These are phyloP conservation scores for Eulithis testata DNA, from an alignment of 2,888 invertebrate genomes.

Conservation along the genomic window DNA sequence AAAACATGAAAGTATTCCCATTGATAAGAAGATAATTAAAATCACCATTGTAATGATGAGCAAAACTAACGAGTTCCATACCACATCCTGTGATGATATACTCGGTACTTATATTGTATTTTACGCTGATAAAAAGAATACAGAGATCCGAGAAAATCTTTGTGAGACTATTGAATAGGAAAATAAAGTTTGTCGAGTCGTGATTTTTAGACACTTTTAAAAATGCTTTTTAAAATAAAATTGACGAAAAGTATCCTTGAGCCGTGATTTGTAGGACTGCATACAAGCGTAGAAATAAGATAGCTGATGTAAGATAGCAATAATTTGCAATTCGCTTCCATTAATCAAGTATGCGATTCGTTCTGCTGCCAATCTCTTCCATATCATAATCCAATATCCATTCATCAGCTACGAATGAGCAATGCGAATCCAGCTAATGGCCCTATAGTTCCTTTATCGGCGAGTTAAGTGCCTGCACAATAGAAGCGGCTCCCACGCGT, in stretches of 20 bases:
- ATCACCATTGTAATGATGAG: constrained; percentile 23
- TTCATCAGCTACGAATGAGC: constrained; percentile 79
- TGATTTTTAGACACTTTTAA: no score
- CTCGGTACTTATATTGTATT: neutral
- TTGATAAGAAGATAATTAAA: constrained; percentile 16
- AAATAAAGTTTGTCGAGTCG: no score
- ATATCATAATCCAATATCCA: constrained; percentile 80
- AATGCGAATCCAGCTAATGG: constrained; percentile 81
- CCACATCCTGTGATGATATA: constrained; percentile 26
- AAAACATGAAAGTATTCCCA: no score
- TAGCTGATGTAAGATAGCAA: neutral
- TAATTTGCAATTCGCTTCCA: constrained; percentile 32
- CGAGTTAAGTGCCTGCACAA: constrained; percentile 81
- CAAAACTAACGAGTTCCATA: constrained; percentile 27
- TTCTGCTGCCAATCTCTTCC: constrained; percentile 66
- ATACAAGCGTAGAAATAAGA: neutral
- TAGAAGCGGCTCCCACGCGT: constrained; percentile 80
- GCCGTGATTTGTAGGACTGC: no score
- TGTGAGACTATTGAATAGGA: neutral
- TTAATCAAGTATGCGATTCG: constrained; percentile 48
- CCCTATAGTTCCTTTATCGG: constrained; percentile 80
- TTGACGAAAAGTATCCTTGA: no score
- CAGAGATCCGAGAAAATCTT: constrained; percentile 13
- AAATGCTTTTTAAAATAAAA: no score
- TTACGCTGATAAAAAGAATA: constrained; percentile 21